Percentiles rank a stretch among this genome's conserved stretches.
These are phyloP conservation scores for Peromyscus aztecus DNA, from an alignment of 2,797 vertebrate genomes.

Conservation along the genomic window DNA sequence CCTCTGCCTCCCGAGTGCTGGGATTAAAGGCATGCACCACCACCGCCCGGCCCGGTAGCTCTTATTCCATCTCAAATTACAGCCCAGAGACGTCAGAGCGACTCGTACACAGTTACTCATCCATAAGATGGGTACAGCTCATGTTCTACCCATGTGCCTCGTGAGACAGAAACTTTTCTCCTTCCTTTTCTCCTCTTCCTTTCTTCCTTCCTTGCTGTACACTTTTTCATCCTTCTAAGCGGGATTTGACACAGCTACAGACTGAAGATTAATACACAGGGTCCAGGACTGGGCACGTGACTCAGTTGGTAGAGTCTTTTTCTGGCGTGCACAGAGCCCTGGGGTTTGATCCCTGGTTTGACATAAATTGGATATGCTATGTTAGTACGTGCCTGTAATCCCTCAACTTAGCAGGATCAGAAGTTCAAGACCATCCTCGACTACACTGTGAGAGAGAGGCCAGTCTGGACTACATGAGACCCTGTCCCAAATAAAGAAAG, in stretches of 20 bases:
- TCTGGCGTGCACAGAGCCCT: neutral
- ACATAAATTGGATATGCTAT: neutral
- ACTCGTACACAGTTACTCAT: neutral
- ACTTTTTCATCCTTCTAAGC: neutral
- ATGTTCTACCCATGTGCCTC: accelerated
- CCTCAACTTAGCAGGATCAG: neutral
- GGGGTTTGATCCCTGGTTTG: neutral
- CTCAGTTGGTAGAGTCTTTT: neutral
- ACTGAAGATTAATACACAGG: neutral
- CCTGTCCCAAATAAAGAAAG: neutral
- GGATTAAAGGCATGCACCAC: too few relatives aligned
- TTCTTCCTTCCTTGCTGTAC: neutral
- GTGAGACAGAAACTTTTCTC: neutral
- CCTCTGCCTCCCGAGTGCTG: too few relatives aligned
- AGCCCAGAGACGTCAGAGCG: neutral
- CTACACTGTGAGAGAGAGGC: neutral
- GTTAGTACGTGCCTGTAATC: neutral
- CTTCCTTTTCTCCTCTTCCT: neutral
- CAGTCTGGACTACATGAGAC: neutral
- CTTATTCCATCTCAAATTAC: neutral
- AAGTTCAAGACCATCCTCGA: neutral
- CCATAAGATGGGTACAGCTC: accelerated
- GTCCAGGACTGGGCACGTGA: neutral
- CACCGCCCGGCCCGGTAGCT: neutral
- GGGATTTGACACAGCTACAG: neutral